Base-by-base conservation (phyloP, 2,113 vertebrate species). In the Myotis brandtii region DNA sequence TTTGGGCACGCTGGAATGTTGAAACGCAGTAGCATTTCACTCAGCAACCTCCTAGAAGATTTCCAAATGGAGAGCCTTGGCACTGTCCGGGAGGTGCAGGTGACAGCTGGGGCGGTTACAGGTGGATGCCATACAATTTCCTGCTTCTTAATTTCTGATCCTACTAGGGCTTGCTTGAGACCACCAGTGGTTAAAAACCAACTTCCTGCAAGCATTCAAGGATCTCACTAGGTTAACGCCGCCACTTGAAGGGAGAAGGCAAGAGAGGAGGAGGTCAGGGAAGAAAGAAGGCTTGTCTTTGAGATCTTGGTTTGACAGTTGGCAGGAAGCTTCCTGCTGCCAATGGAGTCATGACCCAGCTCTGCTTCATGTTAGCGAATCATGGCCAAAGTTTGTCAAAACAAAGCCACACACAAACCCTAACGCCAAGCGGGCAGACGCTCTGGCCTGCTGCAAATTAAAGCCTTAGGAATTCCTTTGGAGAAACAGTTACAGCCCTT, bases 341-440 rank as follows among this genome's bases (percentile, higher is more conserved):
- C 32, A 9, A 82, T 79, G 94, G 84, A 79, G 34, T 93, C 91
- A 84, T 14, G 77, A 79, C 79, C 64, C 52, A 18, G 79, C 40
- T 97, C 86, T 91, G 81, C 76, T 96, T 96, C 48, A 1, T 80
- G 40, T 86, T 94, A 89, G 59, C 37, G 79, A 96, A 20, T 32
- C 79, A 92, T 75, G 96, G 85, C 93, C 92, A 89, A 93, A 76
- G 59, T 95, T 94, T 97, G 95, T 93, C 72, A 95, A 17, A 98
- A 94, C 82, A 97, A 94, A 97, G 62, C 46, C 66, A 64, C 43
- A 79, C 34, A 76, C 43, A 83, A 86, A 87, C 81, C 85, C 81
- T 62, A 75, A 77, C 93, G 92, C 82, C 95, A 94, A 95, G 66
- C 0, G 77, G 88, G 96, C 82, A 97, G 95, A 92, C 83, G 86